These are phyloP conservation scores for Neogale vison DNA, from an alignment of 2,113 vertebrate species.

Conservation along the genomic window DNA sequence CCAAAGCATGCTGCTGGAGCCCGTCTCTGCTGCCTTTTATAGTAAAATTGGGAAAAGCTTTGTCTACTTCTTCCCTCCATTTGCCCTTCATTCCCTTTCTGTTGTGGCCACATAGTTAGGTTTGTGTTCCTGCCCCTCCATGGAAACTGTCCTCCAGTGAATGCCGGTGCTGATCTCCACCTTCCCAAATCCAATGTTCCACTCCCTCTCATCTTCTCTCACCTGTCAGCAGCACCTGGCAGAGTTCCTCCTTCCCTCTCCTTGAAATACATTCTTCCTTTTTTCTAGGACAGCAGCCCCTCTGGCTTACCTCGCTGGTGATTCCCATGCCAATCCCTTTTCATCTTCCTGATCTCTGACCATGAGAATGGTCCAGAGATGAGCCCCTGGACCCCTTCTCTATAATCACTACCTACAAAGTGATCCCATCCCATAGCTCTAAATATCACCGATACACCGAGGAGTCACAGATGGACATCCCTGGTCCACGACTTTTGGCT, in stretches of 20 bases:
- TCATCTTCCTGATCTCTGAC: neutral
- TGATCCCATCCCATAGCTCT: neutral
- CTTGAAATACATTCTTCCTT: neutral
- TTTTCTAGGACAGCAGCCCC: neutral
- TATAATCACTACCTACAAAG: neutral
- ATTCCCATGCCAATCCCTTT: neutral
- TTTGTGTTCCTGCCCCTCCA: neutral
- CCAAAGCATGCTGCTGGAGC: neutral
- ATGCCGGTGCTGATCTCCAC: no score
- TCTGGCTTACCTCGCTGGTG: neutral
- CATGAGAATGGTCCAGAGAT: neutral
- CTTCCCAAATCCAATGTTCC: neutral
- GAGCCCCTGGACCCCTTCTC: neutral
- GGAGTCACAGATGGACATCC: neutral
- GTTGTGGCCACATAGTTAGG: neutral
- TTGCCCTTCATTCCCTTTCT: neutral
- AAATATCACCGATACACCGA: neutral
- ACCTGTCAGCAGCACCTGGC: neutral
- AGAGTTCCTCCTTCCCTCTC: neutral
- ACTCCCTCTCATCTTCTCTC: neutral
- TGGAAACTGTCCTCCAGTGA: neutral
- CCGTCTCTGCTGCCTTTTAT: neutral
- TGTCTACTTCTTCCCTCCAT: neutral
- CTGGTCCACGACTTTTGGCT: neutral
- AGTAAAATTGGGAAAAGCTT: neutral